Percentiles rank a stretch among this genome's conserved stretches.
These are phyloP conservation scores for Ptilorrhoa leucosticta DNA, from an alignment of 2,113 vertebrate species.

Conservation along the genomic window DNA sequence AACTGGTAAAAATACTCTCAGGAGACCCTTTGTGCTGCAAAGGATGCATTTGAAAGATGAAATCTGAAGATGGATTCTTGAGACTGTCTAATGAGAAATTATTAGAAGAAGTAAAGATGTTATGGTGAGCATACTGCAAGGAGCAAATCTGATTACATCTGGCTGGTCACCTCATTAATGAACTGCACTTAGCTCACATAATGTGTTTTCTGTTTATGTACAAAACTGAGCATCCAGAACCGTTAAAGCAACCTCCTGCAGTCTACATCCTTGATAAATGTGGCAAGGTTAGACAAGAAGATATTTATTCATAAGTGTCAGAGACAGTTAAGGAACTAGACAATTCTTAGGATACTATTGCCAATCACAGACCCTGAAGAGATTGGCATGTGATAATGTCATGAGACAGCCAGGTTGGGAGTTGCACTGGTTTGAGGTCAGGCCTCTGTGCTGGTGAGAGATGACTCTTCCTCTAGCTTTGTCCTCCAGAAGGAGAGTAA, in stretches of 20 bases:
- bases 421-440: not conserved
- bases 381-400: not conserved
- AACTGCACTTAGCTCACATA: not conserved
- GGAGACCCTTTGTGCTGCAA: not conserved
- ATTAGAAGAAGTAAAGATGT: not conserved
- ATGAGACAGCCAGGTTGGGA: not conserved
- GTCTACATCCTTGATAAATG: not conserved
- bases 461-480: not conserved
- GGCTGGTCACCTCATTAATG: not conserved
- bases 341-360: not conserved
- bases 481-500: not conserved
- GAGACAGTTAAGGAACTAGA: not conserved
- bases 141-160: not conserved
- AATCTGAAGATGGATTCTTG: not conserved
- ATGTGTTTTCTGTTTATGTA: not conserved
- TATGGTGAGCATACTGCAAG: not conserved
- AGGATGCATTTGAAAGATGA: not conserved
- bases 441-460: not conserved
- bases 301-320: constrained; percentile 11
- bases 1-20: not conserved
- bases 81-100: not conserved
- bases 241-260: not conserved
- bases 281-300: constrained; percentile 9
- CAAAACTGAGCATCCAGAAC: not conserved
- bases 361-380: constrained; percentile 1